Conservation (phyloP, 2,797 vertebrate species). For the Lutjanus argentimaculatus region DNA sequence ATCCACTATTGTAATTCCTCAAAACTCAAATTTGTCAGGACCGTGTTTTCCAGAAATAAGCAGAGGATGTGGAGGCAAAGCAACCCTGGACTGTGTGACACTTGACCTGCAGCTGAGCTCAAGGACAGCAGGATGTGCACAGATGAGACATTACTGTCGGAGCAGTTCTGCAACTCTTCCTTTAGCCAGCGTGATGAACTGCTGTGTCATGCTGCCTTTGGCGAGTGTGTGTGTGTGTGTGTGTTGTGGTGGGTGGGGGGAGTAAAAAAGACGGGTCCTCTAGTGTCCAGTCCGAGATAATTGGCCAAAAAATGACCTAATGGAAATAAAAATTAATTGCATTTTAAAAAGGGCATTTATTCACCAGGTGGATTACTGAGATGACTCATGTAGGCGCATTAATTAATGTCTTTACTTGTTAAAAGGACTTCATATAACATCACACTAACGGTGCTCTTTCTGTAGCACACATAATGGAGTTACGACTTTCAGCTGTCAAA, state of each 20-base stretch:
- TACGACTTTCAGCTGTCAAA: not conserved
- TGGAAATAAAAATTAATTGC: constrained; percentile 19
- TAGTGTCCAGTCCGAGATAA: constrained; percentile 11
- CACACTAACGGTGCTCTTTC: no score
- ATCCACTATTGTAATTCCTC: not conserved
- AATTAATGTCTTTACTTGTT: not conserved
- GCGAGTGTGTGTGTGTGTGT: constrained; percentile 5
- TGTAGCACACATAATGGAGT: not conserved
- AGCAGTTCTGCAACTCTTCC: constrained; percentile 37
- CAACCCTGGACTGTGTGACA: constrained; percentile 9
- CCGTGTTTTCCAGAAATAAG: not conserved
- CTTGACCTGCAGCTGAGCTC: constrained; percentile 49
- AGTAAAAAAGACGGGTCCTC: constrained; percentile 1
- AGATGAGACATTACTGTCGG: constrained; percentile 48
- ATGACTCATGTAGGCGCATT: not conserved
- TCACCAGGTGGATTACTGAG: not conserved
- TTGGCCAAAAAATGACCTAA: constrained; percentile 7
- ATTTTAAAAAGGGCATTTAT: constrained; percentile 22
- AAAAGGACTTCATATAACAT: constrained; percentile 8
- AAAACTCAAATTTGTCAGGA: constrained; percentile 18
- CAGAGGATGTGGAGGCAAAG: constrained; percentile 17
- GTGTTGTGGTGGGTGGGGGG: not conserved
- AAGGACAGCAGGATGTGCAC: constrained; percentile 50
- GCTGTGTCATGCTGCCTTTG: constrained; percentile 63
- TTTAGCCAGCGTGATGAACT: constrained; percentile 50